These are phyloP conservation scores for Leptodactylus fallax DNA, from an alignment of 2,797 vertebrate species.

Conservation along the genomic window DNA sequence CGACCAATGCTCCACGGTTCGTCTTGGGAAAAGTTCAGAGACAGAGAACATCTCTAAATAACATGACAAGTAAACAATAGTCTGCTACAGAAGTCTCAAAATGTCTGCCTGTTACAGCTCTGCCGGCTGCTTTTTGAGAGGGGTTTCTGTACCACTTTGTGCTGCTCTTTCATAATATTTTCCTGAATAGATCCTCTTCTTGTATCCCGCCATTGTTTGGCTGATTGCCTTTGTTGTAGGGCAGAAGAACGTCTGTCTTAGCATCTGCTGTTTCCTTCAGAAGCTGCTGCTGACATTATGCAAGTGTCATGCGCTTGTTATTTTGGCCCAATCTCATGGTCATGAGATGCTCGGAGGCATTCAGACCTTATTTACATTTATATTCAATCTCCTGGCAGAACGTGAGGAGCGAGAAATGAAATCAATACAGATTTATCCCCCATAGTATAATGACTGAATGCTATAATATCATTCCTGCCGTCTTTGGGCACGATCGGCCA, in stretches of 20 bases:
- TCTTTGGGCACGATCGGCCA: neutral
- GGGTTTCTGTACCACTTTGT: constrained; percentile 18
- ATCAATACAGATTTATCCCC: constrained; percentile 34
- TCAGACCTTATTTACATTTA: constrained; percentile 23
- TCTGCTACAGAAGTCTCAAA: neutral
- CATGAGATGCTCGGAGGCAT: constrained; percentile 1
- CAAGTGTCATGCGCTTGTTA: constrained; percentile 23
- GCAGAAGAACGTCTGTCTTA: constrained; percentile 28
- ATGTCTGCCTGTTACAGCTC: neutral
- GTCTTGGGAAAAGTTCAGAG: constrained; percentile 28
- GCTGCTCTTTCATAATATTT: constrained; percentile 7
- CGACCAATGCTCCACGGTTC: neutral
- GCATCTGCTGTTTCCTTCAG: constrained; percentile 53
- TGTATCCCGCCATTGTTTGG: constrained; percentile 21
- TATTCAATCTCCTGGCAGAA: constrained; percentile 17
- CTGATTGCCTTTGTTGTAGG: constrained; percentile 47
- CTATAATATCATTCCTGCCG: neutral
- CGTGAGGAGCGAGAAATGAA: neutral
- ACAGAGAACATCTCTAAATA: constrained; percentile 32
- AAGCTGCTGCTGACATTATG: constrained; percentile 33
- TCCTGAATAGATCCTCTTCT: constrained; percentile 42
- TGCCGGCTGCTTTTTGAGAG: neutral
- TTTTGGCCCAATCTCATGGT: constrained; percentile 9
- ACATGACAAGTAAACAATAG: constrained; percentile 36
- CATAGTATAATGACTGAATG: constrained; percentile 9